Evolutionary conservation across 2,113 vertebrate genomes (phyloP).

Genomic region (Alligator sinensis): DNA sequence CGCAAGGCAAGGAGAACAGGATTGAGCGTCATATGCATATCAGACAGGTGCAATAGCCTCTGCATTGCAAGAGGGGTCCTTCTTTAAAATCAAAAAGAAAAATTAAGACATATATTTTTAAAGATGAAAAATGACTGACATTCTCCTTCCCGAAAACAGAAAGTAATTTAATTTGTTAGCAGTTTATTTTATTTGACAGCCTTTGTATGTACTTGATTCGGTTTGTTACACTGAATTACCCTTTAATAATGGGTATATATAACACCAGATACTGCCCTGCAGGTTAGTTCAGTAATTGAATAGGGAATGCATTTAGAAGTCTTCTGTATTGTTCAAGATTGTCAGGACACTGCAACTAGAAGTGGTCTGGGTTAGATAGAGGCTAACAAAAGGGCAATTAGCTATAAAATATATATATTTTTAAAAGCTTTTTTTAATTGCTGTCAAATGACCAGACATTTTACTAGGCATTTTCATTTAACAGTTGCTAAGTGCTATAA

Average conservation of each 20-base stretch:
- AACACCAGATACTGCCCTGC: conserved; percentile 62
- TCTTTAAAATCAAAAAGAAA: conserved; percentile 18
- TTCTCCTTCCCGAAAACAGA: conserved; percentile 64
- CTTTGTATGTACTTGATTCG: conserved; percentile 73
- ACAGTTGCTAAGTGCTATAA: background rate
- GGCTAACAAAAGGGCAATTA: background rate
- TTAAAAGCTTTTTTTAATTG: background rate
- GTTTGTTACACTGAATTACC: conserved; percentile 83
- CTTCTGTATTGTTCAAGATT: conserved; percentile 42
- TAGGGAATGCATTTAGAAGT: background rate
- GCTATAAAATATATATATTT: background rate
- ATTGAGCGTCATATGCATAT: rapidly evolving
- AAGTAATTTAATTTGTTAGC: conserved; percentile 81
- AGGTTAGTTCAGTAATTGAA: conserved; percentile 54
- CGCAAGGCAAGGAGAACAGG: background rate
- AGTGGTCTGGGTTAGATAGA: background rate
- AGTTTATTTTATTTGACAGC: conserved; percentile 82
- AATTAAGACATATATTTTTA: conserved; percentile 70
- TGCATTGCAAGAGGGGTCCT: background rate
- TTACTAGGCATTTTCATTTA: background rate
- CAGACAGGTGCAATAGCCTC: rapidly evolving
- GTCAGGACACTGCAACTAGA: conserved; percentile 28
- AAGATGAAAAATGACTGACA: conserved; percentile 74
- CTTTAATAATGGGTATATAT: conserved; percentile 69
- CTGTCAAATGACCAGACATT: background rate